Evolutionary conservation across 2,888 invertebrate species (phyloP).

Genomic region (Salticus scenicus): DNA sequence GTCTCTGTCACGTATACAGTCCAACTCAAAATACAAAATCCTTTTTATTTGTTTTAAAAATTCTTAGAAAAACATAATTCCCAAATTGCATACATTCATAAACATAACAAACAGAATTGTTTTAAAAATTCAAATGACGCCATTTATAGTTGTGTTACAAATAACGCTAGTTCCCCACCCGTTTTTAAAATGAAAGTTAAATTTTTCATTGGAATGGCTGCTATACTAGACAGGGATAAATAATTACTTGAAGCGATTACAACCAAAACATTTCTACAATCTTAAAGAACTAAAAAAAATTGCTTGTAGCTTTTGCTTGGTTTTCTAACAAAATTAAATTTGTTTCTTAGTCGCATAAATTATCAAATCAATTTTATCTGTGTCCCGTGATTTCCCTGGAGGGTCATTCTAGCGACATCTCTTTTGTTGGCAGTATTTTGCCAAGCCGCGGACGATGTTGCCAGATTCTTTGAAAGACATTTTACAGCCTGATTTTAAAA

Average conservation of each 20-base stretch:
- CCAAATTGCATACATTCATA: too few species aligned
- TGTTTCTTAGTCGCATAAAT: conserved; percentile 59
- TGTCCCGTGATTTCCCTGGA: conserved; percentile 61
- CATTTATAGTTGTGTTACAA: not conserved
- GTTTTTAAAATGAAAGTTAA: not conserved
- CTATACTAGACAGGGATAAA: not conserved
- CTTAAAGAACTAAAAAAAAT: not conserved
- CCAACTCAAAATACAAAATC: too few species aligned
- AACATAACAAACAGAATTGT: too few species aligned
- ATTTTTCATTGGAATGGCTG: not conserved
- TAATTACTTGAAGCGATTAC: conserved; percentile 14
- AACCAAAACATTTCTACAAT: conserved; percentile 11
- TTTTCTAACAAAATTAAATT: conserved; percentile 62
- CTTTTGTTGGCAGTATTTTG: conserved; percentile 36
- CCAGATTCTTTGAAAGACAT: conserved; percentile 59
- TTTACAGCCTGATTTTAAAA: conserved; percentile 27
- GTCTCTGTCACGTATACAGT: too few species aligned
- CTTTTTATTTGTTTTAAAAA: too few species aligned
- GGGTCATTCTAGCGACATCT: conserved; percentile 58
- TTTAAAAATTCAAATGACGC: conserved; percentile 4
- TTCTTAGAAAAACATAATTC: too few species aligned
- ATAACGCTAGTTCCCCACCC: not conserved
- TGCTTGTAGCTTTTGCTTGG: not conserved
- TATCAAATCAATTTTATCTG: conserved; percentile 70
- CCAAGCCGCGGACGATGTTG: conserved; percentile 37